Base-by-base conservation (phyloP, 2,888 invertebrate species). In the Perithous albicinctus region DNA sequence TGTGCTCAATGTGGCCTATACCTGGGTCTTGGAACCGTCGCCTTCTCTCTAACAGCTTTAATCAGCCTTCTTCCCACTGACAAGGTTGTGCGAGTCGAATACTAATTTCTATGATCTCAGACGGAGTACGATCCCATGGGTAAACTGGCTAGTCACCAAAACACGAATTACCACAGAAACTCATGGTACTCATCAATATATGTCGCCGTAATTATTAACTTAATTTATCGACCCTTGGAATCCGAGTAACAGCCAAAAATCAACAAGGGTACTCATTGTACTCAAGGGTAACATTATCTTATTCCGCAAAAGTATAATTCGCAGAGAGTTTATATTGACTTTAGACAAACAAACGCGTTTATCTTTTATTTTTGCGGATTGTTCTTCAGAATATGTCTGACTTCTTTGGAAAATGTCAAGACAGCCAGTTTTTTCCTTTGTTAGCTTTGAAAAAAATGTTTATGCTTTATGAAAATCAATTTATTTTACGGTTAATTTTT, bases 41-140 rank as follows among this genome's bases (percentile, higher is more conserved):
- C 18, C 32, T 41, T 10, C 51, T 4, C 15, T 20, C 63, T 18
- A 23, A 26, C 29, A 67, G 59, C 56, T 59, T 51, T 67, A 48
- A 48, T 18, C 67, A 15, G 10, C 56, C 61, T 51, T 1, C 15
- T 51, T 56, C n/a, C 59, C n/a, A n/a, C n/a, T 61, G 77, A 51
- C 29, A 26, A 35, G 69, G 15, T 38, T 26, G 63, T 72, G 32
- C 43, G 59, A 41, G 64, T 10, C 8, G 54, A 6, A 66, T 51
- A 38, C 48, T 56, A 66, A 66, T 78, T 72, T 43, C 43, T 29
- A 5, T 59, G 48, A 26, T 38, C 18, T 23, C 23, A 73, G 35
- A 43, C 26, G 6, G 29, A 10, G 18, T 4, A 32, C 41, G 48
- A 35, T 48, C 29, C 61, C 32, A 18, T 7, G 51, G 32, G 15